phyloP scores from a whole-genome alignment of 2,888 invertebrate species.

The Mythimna albipuncta region DNA sequence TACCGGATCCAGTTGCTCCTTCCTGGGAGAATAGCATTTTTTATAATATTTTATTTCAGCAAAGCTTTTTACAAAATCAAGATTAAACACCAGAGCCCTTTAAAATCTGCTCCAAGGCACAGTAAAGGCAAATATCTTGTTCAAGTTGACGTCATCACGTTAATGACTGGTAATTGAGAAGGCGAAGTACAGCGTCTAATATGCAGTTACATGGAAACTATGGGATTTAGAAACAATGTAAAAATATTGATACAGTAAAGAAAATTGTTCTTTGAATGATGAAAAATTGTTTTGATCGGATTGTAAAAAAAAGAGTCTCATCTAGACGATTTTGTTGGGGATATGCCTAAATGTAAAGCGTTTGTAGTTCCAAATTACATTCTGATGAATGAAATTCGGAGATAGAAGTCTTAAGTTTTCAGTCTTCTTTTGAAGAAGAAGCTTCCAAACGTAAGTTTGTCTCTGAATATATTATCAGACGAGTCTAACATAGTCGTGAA shows the following conservation, averaged over 20 bases:
- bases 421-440: background rate
- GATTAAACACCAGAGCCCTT: constrained; percentile 1
- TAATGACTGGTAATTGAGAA: constrained; percentile 64
- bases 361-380: background rate
- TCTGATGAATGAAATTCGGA: background rate
- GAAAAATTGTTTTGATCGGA: background rate
- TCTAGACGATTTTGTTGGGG: background rate
- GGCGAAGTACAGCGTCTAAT: constrained; percentile 36
- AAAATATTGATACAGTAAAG: background rate
- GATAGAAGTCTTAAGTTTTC: background rate
- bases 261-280: background rate
- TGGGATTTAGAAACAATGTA: constrained; percentile 21
- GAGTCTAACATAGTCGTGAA: constrained; percentile 32
- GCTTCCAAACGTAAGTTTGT: background rate
- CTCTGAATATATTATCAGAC: constrained; percentile 14
- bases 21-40: constrained; percentile 10
- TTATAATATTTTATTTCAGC: background rate
- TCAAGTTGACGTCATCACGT: constrained; percentile 57
- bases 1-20: background rate
- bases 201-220: constrained; percentile 36
- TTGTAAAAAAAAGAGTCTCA: background rate
- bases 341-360: background rate
- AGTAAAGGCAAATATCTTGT: constrained; percentile 38
- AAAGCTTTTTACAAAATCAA: background rate
- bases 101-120: constrained; percentile 22